phyloP scores from a whole-genome alignment of 2,113 vertebrate genomes.

The Megaleporinus macrocephalus region DNA sequence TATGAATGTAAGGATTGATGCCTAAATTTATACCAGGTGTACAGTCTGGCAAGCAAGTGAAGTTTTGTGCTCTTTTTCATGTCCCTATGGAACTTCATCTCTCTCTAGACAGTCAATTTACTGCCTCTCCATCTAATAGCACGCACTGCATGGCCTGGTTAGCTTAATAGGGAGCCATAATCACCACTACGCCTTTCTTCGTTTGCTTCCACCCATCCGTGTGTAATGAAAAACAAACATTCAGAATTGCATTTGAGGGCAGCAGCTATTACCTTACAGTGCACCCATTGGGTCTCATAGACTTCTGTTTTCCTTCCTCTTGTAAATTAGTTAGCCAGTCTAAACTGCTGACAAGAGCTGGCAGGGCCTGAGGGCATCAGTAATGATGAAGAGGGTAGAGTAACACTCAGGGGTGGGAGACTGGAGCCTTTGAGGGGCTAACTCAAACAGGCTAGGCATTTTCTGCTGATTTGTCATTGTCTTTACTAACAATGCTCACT shows the following conservation, averaged over 20 bases:
- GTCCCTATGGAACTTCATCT: neutral
- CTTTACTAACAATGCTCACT: neutral
- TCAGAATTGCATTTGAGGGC: neutral
- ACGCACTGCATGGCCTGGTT: neutral
- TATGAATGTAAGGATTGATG: too few species aligned
- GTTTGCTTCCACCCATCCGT: neutral
- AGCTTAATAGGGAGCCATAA: neutral
- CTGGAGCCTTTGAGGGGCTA: neutral
- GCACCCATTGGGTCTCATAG: neutral
- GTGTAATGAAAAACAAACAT: conserved; percentile 30
- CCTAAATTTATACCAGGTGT: too few species aligned
- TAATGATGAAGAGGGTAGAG: neutral
- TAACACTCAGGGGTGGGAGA: neutral
- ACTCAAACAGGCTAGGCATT: too few species aligned
- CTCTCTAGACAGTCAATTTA: neutral
- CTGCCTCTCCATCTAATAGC: neutral
- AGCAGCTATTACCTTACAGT: neutral
- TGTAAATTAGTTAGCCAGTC: neutral
- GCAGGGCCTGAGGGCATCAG: neutral
- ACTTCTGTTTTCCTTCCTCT: neutral
- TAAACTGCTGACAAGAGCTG: conserved; percentile 5
- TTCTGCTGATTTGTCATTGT: neutral
- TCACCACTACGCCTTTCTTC: neutral
- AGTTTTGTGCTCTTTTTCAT: neutral
- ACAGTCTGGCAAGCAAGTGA: neutral